Conservation (phyloP, 2,888 invertebrate species). For the Harmothoe impar region DNA sequence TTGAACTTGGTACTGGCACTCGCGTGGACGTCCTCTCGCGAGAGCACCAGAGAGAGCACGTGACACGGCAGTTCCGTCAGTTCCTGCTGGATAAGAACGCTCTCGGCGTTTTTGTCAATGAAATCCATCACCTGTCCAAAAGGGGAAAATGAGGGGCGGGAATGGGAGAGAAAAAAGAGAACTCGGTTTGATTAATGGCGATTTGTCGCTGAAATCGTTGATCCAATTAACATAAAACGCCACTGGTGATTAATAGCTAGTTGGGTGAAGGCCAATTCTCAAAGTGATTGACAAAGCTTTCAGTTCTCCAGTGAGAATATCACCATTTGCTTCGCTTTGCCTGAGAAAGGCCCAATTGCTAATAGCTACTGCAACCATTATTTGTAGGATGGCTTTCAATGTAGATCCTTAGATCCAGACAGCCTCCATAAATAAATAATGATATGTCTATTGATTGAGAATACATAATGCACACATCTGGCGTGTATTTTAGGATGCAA, state of each 20-base stretch:
- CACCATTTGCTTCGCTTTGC: neutral
- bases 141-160: neutral
- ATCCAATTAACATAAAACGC: neutral
- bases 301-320: neutral
- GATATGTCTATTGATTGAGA: too few relatives aligned
- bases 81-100: constrained; percentile 3
- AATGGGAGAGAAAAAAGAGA: neutral
- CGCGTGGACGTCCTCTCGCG: constrained; percentile 43
- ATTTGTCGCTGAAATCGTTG: neutral
- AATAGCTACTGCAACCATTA: neutral
- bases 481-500: too few relatives aligned
- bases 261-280: neutral
- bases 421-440: too few relatives aligned
- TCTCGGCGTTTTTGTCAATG: constrained; percentile 47
- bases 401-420: neutral
- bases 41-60: constrained; percentile 47
- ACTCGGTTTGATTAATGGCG: neutral
- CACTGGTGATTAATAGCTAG: neutral
- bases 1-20: constrained; percentile 44
- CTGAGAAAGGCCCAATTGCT: neutral
- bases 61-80: constrained; percentile 39
- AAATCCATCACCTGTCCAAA: constrained; percentile 47
- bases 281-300: neutral
- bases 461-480: too few relatives aligned
- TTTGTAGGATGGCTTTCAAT: neutral